These are phyloP conservation scores for Whitmania pigra DNA, from an alignment of 1,140 invertebrate genomes.

Conservation along the genomic window DNA sequence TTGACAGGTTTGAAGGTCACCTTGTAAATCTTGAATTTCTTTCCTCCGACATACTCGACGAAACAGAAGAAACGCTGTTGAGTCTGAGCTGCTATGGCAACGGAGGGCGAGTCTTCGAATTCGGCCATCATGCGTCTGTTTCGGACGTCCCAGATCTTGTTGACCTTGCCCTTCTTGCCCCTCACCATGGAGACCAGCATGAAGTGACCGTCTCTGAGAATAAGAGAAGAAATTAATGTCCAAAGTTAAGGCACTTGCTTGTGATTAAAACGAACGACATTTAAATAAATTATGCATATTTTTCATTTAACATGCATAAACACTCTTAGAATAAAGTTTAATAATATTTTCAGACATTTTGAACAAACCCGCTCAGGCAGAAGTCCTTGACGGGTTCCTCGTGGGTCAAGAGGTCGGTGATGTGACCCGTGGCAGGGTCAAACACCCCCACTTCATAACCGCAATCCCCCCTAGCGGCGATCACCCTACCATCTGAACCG, in stretches of 20 bases:
- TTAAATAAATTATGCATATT: not conserved
- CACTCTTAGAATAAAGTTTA: not conserved
- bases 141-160: slow-evolving; percentile 7
- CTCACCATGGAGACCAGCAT: not conserved
- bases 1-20: not conserved
- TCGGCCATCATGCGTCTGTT: not conserved
- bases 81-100: not conserved
- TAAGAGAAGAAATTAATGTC: not conserved
- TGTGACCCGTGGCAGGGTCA: slow-evolving; percentile 10
- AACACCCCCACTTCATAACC: slow-evolving; percentile 5
- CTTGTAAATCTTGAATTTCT: slow-evolving; percentile 4
- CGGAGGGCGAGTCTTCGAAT: not conserved
- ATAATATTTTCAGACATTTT: not conserved
- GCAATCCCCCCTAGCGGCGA: not conserved
- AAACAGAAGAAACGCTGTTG: slow-evolving; percentile 5
- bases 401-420: slow-evolving; percentile 3
- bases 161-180: not conserved
- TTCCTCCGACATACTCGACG: not conserved
- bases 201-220: not conserved
- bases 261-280: no score
- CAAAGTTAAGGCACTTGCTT: no score
- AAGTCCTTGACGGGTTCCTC: slow-evolving; percentile 4
- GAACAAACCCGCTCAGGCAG: not conserved
- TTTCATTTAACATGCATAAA: not conserved
- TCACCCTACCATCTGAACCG: not conserved